Evolutionary conservation across 2,113 vertebrate genomes (phyloP).

Genomic region (Dipodomys merriami): DNA sequence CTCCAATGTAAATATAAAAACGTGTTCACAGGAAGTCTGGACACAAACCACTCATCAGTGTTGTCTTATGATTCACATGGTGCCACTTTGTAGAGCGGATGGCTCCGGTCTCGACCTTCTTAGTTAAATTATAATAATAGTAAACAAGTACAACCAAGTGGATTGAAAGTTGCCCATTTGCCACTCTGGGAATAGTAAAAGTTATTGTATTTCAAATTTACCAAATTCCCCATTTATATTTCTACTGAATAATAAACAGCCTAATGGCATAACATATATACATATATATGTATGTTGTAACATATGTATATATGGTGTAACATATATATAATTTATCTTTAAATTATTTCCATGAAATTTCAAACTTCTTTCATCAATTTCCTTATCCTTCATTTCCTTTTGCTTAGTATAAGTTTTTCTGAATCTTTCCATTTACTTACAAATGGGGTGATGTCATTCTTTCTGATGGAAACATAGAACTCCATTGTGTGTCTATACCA

Average conservation of each 20-base stretch:
- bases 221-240: neutral
- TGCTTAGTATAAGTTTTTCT: too few species aligned
- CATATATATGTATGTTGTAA: too few species aligned
- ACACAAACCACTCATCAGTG: slow-evolving; percentile 43
- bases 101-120: slow-evolving; percentile 56
- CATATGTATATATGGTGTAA: too few species aligned
- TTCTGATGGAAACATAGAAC: too few species aligned
- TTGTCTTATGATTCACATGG: slow-evolving; percentile 59
- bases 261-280: too few species aligned
- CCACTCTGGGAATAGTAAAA: neutral
- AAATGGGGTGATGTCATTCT: too few species aligned
- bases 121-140: slow-evolving; percentile 37
- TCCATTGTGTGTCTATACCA: too few species aligned
- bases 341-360: neutral
- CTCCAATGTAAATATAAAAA: slow-evolving; percentile 70
- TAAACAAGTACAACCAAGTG: neutral
- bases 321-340: neutral
- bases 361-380: neutral
- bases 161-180: slow-evolving; percentile 14
- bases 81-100: slow-evolving; percentile 64
- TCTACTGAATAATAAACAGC: neutral
- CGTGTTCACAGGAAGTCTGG: slow-evolving; percentile 39
- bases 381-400: neutral
- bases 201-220: neutral
- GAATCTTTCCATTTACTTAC: too few species aligned